Conservation (phyloP, 2,797 vertebrate genomes). For the Falco berigora region DNA sequence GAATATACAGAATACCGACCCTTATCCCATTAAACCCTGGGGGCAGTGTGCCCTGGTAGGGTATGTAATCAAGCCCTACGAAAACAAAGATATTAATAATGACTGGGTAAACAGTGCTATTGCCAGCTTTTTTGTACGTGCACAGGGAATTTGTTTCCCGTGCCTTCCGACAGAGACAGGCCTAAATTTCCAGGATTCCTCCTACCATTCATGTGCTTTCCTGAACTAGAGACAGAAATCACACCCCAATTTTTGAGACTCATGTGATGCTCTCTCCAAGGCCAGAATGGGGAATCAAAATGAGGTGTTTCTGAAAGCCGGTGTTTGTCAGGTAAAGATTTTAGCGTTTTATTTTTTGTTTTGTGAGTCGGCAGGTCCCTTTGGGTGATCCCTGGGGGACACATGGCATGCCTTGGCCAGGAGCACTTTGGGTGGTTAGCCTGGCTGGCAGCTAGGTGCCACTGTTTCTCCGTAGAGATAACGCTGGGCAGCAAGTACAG, state of each 20-base stretch:
- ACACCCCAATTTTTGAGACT: neutral
- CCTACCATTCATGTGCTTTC: neutral
- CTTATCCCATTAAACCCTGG: neutral
- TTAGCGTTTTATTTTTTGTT: neutral
- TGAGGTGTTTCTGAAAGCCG: neutral
- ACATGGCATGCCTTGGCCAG: neutral
- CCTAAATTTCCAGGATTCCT: neutral
- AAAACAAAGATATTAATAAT: neutral
- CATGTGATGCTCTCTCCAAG: neutral
- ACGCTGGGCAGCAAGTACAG: too few relatives aligned
- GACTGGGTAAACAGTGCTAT: neutral
- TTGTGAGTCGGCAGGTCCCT: neutral
- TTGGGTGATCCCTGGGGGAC: neutral
- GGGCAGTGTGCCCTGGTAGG: accelerated
- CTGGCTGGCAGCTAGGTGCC: slow-evolving; percentile 47
- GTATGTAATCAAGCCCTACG: neutral
- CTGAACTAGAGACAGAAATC: neutral
- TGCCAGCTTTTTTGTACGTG: neutral
- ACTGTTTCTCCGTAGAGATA: slow-evolving; percentile 33
- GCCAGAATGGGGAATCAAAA: neutral
- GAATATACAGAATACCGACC: neutral
- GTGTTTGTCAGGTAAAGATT: neutral
- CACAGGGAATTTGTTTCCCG: neutral
- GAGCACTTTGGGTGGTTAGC: neutral
- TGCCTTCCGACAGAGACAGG: neutral